Percentiles rank a stretch among this genome's conserved stretches.
Evolutionary conservation across 1,140 invertebrate genomes (phyloP).

Genomic region (Aphelinus certus): DNA sequence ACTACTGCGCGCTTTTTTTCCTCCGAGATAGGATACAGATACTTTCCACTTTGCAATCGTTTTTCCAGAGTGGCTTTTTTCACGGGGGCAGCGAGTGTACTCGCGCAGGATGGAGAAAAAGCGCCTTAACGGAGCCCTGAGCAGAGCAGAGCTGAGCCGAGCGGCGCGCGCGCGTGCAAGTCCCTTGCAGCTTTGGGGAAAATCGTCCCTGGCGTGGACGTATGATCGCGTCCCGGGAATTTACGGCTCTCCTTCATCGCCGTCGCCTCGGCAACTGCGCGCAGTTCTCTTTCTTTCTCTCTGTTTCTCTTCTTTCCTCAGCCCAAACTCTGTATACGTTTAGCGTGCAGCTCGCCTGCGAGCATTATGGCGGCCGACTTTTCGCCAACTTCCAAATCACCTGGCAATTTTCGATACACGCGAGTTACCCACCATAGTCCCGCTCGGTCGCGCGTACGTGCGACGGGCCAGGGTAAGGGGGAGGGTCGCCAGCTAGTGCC

Average conservation of each 20-base stretch:
- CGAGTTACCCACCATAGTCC: background rate
- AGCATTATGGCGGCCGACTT: slow-evolving; percentile 30
- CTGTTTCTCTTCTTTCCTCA: no score
- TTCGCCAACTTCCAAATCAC: slow-evolving; percentile 24
- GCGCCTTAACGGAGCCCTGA: no score
- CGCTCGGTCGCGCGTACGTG: background rate
- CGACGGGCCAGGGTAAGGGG: no score
- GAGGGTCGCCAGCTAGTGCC: no score
- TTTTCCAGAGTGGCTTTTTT: background rate
- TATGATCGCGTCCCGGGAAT: slow-evolving; percentile 49
- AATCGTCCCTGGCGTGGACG: slow-evolving; percentile 50
- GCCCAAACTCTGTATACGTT: no score
- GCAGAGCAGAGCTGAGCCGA: background rate
- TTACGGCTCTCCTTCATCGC: slow-evolving; percentile 48
- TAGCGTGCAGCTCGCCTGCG: background rate
- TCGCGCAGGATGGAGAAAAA: background rate
- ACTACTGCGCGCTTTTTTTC: background rate
- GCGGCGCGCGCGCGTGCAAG: background rate
- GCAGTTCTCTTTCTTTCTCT: no score
- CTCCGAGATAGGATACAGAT: slow-evolving; percentile 1
- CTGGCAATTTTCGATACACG: slow-evolving; percentile 18
- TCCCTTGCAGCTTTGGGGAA: slow-evolving; percentile 38
- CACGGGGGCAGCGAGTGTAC: background rate
- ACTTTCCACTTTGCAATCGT: slow-evolving; percentile 8
- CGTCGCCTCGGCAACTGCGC: slow-evolving; percentile 32